A percentile compares a stretch with the other conserved stretches of the same genome.
Evolutionary conservation across 2,113 vertebrate species (phyloP).

Genomic region (Anhinga rufa): DNA sequence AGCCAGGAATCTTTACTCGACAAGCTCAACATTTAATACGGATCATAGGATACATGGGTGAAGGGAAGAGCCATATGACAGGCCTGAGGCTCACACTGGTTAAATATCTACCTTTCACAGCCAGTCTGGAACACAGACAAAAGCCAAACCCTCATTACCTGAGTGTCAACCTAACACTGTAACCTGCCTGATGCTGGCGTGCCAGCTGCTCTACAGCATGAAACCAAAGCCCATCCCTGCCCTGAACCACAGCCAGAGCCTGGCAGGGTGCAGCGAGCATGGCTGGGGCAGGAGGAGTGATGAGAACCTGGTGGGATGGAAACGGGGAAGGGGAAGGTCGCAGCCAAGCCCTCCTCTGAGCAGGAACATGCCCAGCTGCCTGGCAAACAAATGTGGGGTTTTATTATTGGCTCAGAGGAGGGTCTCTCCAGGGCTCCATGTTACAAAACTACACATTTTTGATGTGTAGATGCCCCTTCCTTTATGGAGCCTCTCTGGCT

Average conservation of each 20-base stretch:
- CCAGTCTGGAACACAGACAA: not conserved
- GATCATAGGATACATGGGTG: not conserved
- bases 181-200: rapidly evolving
- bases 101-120: not conserved
- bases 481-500: not conserved
- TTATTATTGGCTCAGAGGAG: not conserved
- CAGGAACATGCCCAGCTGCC: not conserved
- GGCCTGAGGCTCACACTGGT: not conserved
- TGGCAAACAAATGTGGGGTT: not conserved
- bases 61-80: not conserved
- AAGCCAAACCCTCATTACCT: rapidly evolving
- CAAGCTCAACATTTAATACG: not conserved
- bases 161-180: rapidly evolving
- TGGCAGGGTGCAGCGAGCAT: not conserved
- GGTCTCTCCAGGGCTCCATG: not conserved
- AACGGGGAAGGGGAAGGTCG: not conserved
- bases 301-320: not conserved
- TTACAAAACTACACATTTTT: not conserved
- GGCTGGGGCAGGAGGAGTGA: not conserved
- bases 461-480: not conserved
- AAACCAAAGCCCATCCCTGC: not conserved
- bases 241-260: not conserved
- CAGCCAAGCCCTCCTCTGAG: not conserved
- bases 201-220: not conserved
- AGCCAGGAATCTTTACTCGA: not conserved